These are phyloP conservation scores for Stegodyphus mimosarum DNA, from an alignment of 1,140 invertebrate species.

Conservation along the genomic window DNA sequence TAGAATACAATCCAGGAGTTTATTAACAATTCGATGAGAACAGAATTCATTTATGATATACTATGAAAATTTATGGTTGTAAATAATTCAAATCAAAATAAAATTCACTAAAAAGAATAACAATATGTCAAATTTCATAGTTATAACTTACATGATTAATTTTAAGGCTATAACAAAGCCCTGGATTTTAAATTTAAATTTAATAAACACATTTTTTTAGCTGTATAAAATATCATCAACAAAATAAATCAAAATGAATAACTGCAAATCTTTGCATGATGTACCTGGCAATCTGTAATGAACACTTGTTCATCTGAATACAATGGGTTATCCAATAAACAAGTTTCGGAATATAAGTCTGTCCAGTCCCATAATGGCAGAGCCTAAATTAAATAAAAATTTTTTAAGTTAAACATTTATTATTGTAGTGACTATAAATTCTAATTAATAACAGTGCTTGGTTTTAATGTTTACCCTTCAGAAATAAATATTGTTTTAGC, in stretches of 20 bases:
- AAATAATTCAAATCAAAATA: too few species aligned
- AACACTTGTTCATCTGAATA: slow-evolving; percentile 71
- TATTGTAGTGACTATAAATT: not conserved
- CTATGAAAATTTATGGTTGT: too few species aligned
- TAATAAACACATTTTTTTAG: too few species aligned
- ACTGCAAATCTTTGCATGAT: not conserved
- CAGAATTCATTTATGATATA: too few species aligned
- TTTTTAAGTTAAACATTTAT: not conserved
- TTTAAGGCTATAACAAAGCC: too few species aligned
- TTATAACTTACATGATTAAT: too few species aligned
- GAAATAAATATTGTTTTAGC: not conserved
- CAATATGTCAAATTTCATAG: too few species aligned
- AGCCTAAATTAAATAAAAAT: slow-evolving; percentile 66
- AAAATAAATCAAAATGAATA: not conserved
- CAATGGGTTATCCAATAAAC: slow-evolving; percentile 77
- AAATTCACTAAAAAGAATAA: too few species aligned
- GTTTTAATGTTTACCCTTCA: not conserved
- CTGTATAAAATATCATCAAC: not conserved
- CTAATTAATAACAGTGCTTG: not conserved
- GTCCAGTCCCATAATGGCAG: slow-evolving; percentile 85
- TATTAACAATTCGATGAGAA: too few species aligned
- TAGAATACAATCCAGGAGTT: too few species aligned
- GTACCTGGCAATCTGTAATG: slow-evolving; percentile 74
- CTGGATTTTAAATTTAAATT: too few species aligned
- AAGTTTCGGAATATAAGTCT: slow-evolving; percentile 79